phyloP scores from a whole-genome alignment of 2,888 invertebrate genomes.

The Xestia rhomboidea region DNA sequence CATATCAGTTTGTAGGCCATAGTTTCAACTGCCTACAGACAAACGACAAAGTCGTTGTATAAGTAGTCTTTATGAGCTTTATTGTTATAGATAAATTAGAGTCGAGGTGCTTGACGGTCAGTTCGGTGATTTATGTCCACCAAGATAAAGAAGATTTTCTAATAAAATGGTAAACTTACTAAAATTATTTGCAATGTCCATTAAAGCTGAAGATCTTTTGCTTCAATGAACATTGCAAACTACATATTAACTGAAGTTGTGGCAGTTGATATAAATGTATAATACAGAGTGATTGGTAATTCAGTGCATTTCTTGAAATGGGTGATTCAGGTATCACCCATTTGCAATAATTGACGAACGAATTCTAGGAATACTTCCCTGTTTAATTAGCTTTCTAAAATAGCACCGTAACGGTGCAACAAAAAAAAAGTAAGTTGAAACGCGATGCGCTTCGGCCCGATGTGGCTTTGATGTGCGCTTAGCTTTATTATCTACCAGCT shows the following conservation, averaged over 20 bases:
- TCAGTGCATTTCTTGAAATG: neutral
- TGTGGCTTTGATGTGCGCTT: neutral
- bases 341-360: neutral
- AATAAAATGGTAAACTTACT: neutral
- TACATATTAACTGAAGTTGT: neutral
- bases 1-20: slow-evolving; percentile 85
- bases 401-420: neutral
- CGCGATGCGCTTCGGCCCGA: neutral
- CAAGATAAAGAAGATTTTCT: slow-evolving; percentile 3
- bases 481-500: neutral
- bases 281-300: neutral
- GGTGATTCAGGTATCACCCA: neutral
- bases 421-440: neutral
- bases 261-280: neutral
- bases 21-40: slow-evolving; percentile 74
- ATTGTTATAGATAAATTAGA: slow-evolving; percentile 68
- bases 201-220: neutral
- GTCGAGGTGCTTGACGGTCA: slow-evolving; percentile 71
- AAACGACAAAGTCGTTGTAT: slow-evolving; percentile 83
- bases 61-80: slow-evolving; percentile 81
- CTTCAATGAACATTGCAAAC: neutral
- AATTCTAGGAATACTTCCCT: neutral
- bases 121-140: slow-evolving; percentile 35
- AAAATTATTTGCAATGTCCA: slow-evolving; percentile 1
- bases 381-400: neutral